A percentile compares a stretch with the other conserved stretches of the same genome.
Evolutionary conservation across 2,113 vertebrate species (phyloP).

Genomic region (Lepidiolamprologus cunningtoni): DNA sequence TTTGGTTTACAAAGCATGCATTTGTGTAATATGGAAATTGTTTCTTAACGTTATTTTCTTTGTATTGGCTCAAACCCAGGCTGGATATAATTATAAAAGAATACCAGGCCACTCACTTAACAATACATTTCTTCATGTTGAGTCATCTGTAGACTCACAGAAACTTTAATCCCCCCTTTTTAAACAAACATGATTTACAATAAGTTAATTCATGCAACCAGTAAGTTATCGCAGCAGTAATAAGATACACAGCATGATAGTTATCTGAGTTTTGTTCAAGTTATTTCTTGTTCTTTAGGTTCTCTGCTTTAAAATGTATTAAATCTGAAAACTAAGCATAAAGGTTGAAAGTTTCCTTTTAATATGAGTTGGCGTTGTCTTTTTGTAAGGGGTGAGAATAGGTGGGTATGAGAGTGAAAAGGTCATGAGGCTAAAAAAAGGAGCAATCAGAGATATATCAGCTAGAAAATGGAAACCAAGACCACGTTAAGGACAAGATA

Average conservation of each 20-base stretch:
- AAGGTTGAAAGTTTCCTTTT: neutral
- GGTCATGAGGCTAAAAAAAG: neutral
- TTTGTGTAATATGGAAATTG: neutral
- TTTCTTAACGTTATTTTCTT: neutral
- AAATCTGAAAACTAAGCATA: neutral
- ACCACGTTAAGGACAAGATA: neutral
- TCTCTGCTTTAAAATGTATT: neutral
- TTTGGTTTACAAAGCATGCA: neutral
- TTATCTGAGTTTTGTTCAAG: neutral
- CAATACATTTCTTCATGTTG: neutral
- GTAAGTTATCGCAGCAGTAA: neutral
- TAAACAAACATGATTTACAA: neutral
- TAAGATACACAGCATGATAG: neutral
- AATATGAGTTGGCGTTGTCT: neutral
- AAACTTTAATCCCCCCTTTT: neutral
- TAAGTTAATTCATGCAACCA: neutral
- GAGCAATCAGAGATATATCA: neutral
- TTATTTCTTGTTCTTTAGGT: neutral
- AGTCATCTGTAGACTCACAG: neutral
- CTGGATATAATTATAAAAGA: neutral
- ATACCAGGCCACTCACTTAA: neutral
- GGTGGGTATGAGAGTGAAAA: neutral
- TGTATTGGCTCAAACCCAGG: neutral
- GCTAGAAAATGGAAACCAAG: neutral
- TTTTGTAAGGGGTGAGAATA: neutral